Base-by-base conservation (phyloP, 2,797 vertebrate species). In the Argentina silus region DNA sequence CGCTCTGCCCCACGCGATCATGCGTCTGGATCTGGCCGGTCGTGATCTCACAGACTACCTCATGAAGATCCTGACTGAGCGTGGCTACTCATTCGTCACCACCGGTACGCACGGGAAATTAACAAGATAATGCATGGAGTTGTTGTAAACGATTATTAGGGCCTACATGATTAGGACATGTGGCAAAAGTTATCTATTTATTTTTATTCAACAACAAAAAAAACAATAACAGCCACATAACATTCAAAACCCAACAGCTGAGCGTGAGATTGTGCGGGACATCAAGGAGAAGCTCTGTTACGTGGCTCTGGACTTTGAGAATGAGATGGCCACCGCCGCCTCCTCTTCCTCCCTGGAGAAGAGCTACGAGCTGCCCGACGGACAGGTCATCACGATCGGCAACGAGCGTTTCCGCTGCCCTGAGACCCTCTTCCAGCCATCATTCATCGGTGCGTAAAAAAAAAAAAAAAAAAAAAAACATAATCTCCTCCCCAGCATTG, bases 331-430 rank as follows among this genome's bases (percentile, higher is more conserved):
- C 74, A 95, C 93, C 0, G 94, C 94, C 2, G 92, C 94, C 19
- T 94, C 94, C 75, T 94, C 94, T 3, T 94, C 94, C 17, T 95
- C 94, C 27, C 81, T 95, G 87, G 94, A 95, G 83, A 95, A 95
- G 84, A 94, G 93, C 88, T 95, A 95, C 60, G 94, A 95, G 86
- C 68, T 95, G 66, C 94, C 94, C 0, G 93, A 95, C 47, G 93
- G 93, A 19, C 94, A 95, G 84, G 93, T 95, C 75, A 94, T 95
- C 89, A 94, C 94, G 82, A 95, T 95, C 65, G 93, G 94, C 79
- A 95, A 95, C 23, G 92, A 95, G 88, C 92, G 93, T 59, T 95
- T 95, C 90, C 93, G 93, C 56, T 95, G 94, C 80, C 94, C 94
- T 0, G 94, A 95, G 89, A 95, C 94, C 7, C 85, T 95, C 63